phyloP scores from a whole-genome alignment of 1,140 invertebrate genomes.

The Sarcophaga peregrina region DNA sequence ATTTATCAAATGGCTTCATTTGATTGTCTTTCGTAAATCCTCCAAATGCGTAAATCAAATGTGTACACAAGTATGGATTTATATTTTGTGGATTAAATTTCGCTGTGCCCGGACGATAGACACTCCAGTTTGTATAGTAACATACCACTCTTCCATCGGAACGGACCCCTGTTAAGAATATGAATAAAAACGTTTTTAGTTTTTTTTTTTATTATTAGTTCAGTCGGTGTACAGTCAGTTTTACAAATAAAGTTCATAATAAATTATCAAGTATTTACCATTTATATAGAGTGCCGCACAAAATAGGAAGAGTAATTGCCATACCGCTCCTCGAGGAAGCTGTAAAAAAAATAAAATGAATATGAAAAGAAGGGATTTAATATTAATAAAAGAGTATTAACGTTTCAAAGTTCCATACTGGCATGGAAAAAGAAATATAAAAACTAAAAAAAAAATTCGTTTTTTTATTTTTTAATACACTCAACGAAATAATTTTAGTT shows the following conservation, averaged over 20 bases:
- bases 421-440: neutral
- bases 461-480: no score
- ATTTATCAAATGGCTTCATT: slow-evolving; percentile 92
- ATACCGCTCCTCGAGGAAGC: slow-evolving; percentile 64
- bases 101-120: slow-evolving; percentile 86
- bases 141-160: slow-evolving; percentile 82
- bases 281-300: slow-evolving; percentile 60
- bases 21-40: slow-evolving; percentile 92
- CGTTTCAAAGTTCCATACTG: neutral
- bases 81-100: slow-evolving; percentile 95
- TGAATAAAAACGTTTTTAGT: slow-evolving; percentile 6
- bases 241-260: neutral
- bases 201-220: slow-evolving; percentile 16
- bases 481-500: no score
- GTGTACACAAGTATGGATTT: slow-evolving; percentile 94
- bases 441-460: no score
- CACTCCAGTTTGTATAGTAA: slow-evolving; percentile 95
- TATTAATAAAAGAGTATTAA: slow-evolving; percentile 22
- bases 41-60: slow-evolving; percentile 94
- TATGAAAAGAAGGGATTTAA: slow-evolving; percentile 35
- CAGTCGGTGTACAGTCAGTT: neutral
- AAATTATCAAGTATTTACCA: slow-evolving; percentile 52
- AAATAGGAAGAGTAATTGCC: slow-evolving; percentile 62
- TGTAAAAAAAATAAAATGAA: slow-evolving; percentile 49
- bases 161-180: slow-evolving; percentile 49